phyloP scores from a whole-genome alignment of 2,113 vertebrate genomes.

The Maccullochella peelii region DNA sequence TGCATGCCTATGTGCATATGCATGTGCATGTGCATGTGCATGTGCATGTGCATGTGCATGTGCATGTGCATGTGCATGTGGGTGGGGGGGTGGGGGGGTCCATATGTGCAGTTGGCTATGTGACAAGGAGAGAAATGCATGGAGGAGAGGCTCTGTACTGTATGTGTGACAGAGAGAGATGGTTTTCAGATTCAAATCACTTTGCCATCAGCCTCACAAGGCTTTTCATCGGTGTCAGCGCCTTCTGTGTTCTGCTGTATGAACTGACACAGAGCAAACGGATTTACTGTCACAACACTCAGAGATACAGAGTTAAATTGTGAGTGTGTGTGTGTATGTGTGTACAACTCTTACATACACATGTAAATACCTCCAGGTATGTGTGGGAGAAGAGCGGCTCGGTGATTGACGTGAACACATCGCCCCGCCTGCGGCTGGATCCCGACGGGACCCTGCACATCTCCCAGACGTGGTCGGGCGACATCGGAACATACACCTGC shows the following conservation, averaged over 20 bases:
- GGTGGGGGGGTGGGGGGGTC: neutral
- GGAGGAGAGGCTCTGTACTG: conserved; percentile 12
- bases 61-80: conserved; percentile 17
- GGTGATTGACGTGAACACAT: conserved; percentile 83
- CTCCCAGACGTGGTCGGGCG: conserved; percentile 98
- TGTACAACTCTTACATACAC: neutral
- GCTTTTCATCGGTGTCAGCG: conserved; percentile 60
- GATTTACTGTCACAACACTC: conserved; percentile 52
- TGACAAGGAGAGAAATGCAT: conserved; percentile 32
- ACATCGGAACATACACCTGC: conserved; percentile 98
- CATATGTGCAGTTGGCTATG: conserved; percentile 43
- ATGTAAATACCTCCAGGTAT: conserved; percentile 80
- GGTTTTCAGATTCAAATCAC: conserved; percentile 56
- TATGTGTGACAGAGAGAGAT: conserved; percentile 44
- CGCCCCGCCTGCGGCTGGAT: conserved; percentile 89
- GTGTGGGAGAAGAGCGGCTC: conserved; percentile 94
- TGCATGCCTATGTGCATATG: conserved; percentile 40
- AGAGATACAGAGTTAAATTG: conserved; percentile 7
- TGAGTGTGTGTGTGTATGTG: neutral
- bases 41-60: conserved; percentile 37
- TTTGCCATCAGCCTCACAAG: conserved; percentile 47
- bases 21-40: conserved; percentile 18
- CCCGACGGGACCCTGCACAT: conserved; percentile 92
- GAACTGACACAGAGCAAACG: conserved; percentile 52
- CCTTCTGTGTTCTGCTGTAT: conserved; percentile 41